Percentiles rank a stretch among this genome's conserved stretches.
Conservation (phyloP, 2,113 vertebrate genomes). For the Zeus faber region DNA sequence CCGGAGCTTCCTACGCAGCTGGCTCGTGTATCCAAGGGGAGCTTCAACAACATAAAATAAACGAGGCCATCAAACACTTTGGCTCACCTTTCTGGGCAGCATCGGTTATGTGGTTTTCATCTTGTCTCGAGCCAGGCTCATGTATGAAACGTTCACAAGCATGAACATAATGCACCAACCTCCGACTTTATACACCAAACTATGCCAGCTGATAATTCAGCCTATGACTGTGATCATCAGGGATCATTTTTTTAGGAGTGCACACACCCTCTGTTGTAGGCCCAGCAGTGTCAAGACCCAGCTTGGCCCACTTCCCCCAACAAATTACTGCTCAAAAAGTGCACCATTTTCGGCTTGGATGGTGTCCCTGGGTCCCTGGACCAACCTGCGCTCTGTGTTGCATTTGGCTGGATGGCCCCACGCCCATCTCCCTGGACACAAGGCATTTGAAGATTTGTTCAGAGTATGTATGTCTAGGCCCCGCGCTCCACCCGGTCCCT, state of each 20-base stretch:
- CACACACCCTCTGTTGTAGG: constrained; percentile 6
- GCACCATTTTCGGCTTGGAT: constrained; percentile 40
- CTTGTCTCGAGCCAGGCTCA: not conserved
- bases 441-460: constrained; percentile 50
- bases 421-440: constrained; percentile 19
- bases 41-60: not conserved
- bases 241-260: constrained; percentile 15
- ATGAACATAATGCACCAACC: constrained; percentile 7
- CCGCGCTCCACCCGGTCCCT: constrained; percentile 44
- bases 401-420: constrained; percentile 40
- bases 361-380: constrained; percentile 45
- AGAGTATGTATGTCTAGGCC: constrained; percentile 17
- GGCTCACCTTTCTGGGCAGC: not conserved
- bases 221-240: constrained; percentile 20
- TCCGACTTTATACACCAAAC: no score
- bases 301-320: no score
- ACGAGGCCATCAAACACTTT: not conserved
- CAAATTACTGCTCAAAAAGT: no score
- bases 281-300: constrained; percentile 21
- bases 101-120: not conserved
- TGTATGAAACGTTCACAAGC: constrained; percentile 12
- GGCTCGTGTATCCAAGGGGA: not conserved
- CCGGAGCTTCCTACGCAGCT: not conserved
- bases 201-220: constrained; percentile 13
- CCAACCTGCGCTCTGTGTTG: constrained; percentile 22